Evolutionary conservation across 2,797 vertebrate genomes (phyloP).

Genomic region (Limosa lapponica): DNA sequence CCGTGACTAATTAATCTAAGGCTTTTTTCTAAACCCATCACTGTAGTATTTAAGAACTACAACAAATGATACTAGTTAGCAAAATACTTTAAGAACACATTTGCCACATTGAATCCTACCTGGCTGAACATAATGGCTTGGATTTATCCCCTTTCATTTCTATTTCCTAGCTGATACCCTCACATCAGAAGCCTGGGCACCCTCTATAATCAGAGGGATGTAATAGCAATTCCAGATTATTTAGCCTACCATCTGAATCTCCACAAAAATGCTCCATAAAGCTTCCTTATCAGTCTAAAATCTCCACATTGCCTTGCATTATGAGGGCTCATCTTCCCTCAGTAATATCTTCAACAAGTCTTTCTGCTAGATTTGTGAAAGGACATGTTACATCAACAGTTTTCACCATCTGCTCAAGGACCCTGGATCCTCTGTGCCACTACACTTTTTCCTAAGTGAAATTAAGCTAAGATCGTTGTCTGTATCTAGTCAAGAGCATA

Average conservation of each 20-base stretch:
- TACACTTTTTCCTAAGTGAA: neutral
- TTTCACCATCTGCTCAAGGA: neutral
- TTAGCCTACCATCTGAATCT: neutral
- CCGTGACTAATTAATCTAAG: neutral
- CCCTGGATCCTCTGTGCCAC: neutral
- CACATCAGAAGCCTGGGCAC: accelerated
- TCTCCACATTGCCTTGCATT: neutral
- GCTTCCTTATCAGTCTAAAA: neutral
- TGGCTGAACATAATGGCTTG: neutral
- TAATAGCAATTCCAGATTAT: neutral
- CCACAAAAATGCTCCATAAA: neutral
- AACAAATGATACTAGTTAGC: neutral
- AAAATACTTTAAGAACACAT: neutral
- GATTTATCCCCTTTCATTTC: neutral
- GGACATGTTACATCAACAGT: neutral
- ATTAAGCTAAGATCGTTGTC: neutral
- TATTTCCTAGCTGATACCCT: neutral
- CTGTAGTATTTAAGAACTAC: neutral
- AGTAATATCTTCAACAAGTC: neutral
- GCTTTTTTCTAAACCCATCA: neutral
- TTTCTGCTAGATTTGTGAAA: neutral
- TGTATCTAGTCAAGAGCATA: neutral
- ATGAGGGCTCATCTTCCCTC: neutral
- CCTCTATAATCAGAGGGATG: neutral
- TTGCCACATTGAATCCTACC: neutral